Percentiles rank a stretch among this genome's conserved stretches.
These are phyloP conservation scores for Micrastur ruficollis DNA, from an alignment of 2,797 vertebrate genomes.

Conservation along the genomic window DNA sequence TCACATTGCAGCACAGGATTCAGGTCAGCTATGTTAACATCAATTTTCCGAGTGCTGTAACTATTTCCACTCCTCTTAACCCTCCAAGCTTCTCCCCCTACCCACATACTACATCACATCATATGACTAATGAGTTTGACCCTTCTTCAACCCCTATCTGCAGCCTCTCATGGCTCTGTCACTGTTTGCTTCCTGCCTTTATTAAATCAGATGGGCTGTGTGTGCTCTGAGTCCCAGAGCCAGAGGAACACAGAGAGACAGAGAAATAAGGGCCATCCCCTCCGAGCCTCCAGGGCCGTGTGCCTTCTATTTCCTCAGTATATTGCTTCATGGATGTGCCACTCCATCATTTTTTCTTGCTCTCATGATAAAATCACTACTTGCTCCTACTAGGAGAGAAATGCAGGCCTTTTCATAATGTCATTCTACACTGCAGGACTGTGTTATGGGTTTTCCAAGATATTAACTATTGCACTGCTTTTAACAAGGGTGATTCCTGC, in stretches of 20 bases:
- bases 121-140: slow-evolving; percentile 70
- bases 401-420: background rate
- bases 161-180: slow-evolving; percentile 62
- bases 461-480: background rate
- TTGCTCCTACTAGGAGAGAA: background rate
- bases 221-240: background rate
- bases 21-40: background rate
- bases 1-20: background rate
- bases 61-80: slow-evolving; percentile 51
- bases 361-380: background rate
- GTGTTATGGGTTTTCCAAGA: background rate
- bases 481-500: background rate
- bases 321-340: background rate
- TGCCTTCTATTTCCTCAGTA: background rate
- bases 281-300: background rate
- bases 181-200: slow-evolving; percentile 55
- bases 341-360: background rate
- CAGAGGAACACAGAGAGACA: background rate
- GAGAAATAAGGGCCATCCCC: background rate
- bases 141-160: slow-evolving; percentile 64
- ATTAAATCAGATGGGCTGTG: slow-evolving; percentile 59
- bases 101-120: slow-evolving; percentile 12
- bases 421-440: background rate
- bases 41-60: background rate
- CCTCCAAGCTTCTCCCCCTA: slow-evolving; percentile 3